Percentiles rank a stretch among this genome's conserved stretches.
Evolutionary conservation across 2,888 invertebrate species (phyloP).

Genomic region (Temnothorax rugatulus): DNA sequence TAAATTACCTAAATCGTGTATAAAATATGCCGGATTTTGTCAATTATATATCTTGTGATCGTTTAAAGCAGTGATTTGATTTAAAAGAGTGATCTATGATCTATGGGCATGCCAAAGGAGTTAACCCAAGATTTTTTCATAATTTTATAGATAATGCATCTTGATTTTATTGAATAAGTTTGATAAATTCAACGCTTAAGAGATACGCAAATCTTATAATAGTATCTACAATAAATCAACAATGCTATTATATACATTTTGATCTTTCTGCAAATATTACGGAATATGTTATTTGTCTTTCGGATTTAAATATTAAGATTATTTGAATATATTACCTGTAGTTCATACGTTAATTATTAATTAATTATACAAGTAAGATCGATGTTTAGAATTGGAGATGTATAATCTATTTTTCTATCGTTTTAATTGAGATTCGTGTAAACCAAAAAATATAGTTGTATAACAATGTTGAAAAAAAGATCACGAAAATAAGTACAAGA

Average conservation of each 20-base stretch:
- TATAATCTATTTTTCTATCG: constrained; percentile 73
- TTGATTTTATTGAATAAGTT: constrained; percentile 53
- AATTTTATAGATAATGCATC: constrained; percentile 43
- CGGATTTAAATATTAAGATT: constrained; percentile 33
- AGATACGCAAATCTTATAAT: constrained; percentile 55
- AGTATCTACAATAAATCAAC: constrained; percentile 45
- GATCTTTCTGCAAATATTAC: constrained; percentile 20
- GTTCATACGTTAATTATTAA: constrained; percentile 59
- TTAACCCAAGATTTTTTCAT: constrained; percentile 48
- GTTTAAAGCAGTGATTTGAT: constrained; percentile 51
- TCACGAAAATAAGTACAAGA: constrained; percentile 37
- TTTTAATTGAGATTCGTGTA: constrained; percentile 63
- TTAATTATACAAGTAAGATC: constrained; percentile 55
- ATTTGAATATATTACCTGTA: constrained; percentile 5
- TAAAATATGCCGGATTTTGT: constrained; percentile 61
- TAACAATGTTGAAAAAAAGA: constrained; percentile 26
- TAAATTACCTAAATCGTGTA: constrained; percentile 53
- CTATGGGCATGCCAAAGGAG: constrained; percentile 48
- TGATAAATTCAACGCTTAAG: constrained; percentile 13
- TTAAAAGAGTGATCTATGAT: constrained; percentile 33
- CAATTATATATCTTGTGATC: constrained; percentile 64
- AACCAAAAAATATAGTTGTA: constrained; percentile 64
- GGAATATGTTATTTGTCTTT: constrained; percentile 3
- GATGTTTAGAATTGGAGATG: constrained; percentile 63
- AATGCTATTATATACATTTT: constrained; percentile 17